phyloP scores from a whole-genome alignment of 2,888 invertebrate species.

The Euplexia lucipara region DNA sequence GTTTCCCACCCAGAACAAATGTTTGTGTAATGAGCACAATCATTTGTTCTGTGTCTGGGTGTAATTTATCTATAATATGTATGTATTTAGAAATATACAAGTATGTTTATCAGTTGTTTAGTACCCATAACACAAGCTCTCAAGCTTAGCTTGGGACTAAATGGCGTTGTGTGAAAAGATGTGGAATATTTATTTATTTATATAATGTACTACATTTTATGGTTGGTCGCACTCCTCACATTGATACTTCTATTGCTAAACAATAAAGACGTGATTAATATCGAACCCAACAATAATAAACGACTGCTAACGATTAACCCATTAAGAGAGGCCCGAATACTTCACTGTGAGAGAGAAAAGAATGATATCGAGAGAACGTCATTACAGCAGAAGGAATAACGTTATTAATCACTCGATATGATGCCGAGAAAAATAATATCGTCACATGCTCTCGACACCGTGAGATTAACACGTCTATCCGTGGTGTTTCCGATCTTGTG shows the following conservation, averaged over 20 bases:
- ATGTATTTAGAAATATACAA: too few relatives aligned
- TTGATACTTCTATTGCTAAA: slow-evolving; percentile 17
- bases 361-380: slow-evolving; percentile 78
- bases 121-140: too few relatives aligned
- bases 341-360: slow-evolving; percentile 70
- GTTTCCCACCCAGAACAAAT: too few relatives aligned
- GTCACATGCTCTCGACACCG: slow-evolving; percentile 88
- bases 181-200: too few relatives aligned
- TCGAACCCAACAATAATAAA: slow-evolving; percentile 48
- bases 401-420: slow-evolving; percentile 89
- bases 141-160: too few relatives aligned
- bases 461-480: slow-evolving; percentile 87
- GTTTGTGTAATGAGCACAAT: too few relatives aligned
- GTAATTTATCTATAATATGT: too few relatives aligned
- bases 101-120: too few relatives aligned
- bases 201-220: not conserved
- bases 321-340: slow-evolving; percentile 74
- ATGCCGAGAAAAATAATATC: slow-evolving; percentile 88
- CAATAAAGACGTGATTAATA: slow-evolving; percentile 54
- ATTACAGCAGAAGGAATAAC: slow-evolving; percentile 83
- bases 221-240: not conserved
- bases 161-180: too few relatives aligned
- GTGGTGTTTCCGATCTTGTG: slow-evolving; percentile 71
- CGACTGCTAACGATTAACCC: slow-evolving; percentile 70
- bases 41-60: too few relatives aligned